Base-by-base conservation (phyloP, 2,797 vertebrate species). In the Lerista edwardsae region DNA sequence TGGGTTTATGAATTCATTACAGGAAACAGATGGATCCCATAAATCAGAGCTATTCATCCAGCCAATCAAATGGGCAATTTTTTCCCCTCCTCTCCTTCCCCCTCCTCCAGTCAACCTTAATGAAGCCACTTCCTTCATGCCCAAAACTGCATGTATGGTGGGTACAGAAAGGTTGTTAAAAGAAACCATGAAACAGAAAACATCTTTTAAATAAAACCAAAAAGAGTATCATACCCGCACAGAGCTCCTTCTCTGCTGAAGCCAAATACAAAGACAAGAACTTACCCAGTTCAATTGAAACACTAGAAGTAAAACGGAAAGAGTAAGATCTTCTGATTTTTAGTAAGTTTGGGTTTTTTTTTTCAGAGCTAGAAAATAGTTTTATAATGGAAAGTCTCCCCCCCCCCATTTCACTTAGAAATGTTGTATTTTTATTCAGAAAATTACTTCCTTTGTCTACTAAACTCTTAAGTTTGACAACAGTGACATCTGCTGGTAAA, bases 1-100 rank as follows among this genome's bases (percentile, higher is more conserved):
- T 91, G 92, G 94, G 89, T 92, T 90, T 95, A 93, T 94, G 93
- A 96, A 96, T 96, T 94, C 95, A 95, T 94, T 95, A 95, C 92
- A 95, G 94, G 93, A 96, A 96, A 93, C 94, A 96, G 94, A 96
- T 94, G 91, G 93, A 95, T 95, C 90, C 92, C 91, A 93, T 94
- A 95, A 94, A 92, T 93, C 93, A 93, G 87, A 91, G 92, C 91
- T 94, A 86, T 95, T 93, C 94, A 94, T 91, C 93, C 91, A 95
- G 91, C 93, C 94, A 94, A 93, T 87, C 92, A 92, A 88, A 92
- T 12, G 83, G 86, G 84, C 90, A 93, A 89, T 91, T 89, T 82
- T 90, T 86, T 82, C 69, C 31, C 2, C 77, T 86, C 41, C 65
- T 91, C 80, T 82, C 71, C 57, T 84, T 86, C 87, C 84, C 67